phyloP scores from a whole-genome alignment of 1,140 invertebrate species.

The Heliconius congener region DNA sequence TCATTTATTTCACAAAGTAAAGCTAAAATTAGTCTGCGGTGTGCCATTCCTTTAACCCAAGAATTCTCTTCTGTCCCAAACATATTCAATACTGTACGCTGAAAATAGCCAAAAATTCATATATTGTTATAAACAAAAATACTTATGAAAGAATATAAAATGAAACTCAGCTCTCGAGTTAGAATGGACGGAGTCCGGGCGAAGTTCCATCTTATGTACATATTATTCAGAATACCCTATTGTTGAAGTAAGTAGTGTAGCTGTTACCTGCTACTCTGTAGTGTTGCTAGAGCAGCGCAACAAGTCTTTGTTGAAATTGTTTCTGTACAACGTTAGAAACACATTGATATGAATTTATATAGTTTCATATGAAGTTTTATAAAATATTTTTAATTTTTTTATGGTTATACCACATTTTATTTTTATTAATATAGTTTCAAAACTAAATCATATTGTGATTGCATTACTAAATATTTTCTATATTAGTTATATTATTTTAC shows the following conservation, averaged over 20 bases:
- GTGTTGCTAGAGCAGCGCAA: conserved; percentile 4
- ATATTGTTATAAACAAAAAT: not conserved
- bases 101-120: not conserved
- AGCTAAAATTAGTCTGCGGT: no score
- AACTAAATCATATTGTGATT: no score
- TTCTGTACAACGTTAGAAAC: conserved; percentile 1
- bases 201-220: conserved; percentile 31
- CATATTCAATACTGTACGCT: not conserved
- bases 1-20: no score
- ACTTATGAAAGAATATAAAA: not conserved
- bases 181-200: conserved; percentile 31
- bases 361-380: not conserved
- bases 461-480: no score
- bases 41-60: no score
- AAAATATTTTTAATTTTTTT: no score
- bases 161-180: conserved; percentile 26
- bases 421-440: no score
- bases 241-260: conserved; percentile 17
- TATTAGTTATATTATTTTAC: no score
- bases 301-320: conserved; percentile 18
- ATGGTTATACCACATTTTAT: no score
- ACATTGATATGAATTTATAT: not conserved
- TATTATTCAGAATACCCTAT: conserved; percentile 27
- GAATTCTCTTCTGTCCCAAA: no score
- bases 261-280: conserved; percentile 18